Evolutionary conservation across 2,888 invertebrate species (phyloP), one percentile per base, ranked within the genome.

Genomic region (Agrochola litura): DNA sequence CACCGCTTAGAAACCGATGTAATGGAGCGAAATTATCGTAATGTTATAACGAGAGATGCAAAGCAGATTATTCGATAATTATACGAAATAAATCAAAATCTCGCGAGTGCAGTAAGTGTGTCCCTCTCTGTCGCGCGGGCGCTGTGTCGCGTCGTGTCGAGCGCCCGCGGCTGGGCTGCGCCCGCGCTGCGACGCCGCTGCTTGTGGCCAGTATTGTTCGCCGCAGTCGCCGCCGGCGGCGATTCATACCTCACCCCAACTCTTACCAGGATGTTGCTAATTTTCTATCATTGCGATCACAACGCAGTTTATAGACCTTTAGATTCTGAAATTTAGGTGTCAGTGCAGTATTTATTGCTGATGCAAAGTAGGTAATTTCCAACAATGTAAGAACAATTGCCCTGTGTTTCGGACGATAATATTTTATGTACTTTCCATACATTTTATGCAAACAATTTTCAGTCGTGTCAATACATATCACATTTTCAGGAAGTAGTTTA

Each of bases 11-110:
- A 95, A 94, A 93, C 89, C 93, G 93, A 93, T 95, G 95, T 96
- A 96, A 96, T 96, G 94, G 95, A 93, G 92, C 94, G 89, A 94
- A 96, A 97, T 97, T 97, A 97, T 96, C 96, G 93, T 95, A 96
- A 96, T 95, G 94, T 93, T 94, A 94, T 95, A 95, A 96, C 95
- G 92, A 95, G 95, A 95, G 96, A 97, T 97, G 96, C 96, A 96
- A 97, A 97, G 93, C 95, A 94, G 96, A 95, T 95, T 96, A 95
- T 95, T 94, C 94, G 94, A 96, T 96, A 96, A 96, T 97, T 96
- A 96, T 94, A 93, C 90, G 91, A 92, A 94, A 95, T 96, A 96
- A 95, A 96, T 96, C 96, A 95, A 94, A 94, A 94, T 95, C 91
- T 93, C 94, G 93, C 95, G 90, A 91, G 90, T 92, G 92, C 90